These are phyloP conservation scores for Papilio xuthus DNA, from an alignment of 1,140 invertebrate species.

Conservation along the genomic window DNA sequence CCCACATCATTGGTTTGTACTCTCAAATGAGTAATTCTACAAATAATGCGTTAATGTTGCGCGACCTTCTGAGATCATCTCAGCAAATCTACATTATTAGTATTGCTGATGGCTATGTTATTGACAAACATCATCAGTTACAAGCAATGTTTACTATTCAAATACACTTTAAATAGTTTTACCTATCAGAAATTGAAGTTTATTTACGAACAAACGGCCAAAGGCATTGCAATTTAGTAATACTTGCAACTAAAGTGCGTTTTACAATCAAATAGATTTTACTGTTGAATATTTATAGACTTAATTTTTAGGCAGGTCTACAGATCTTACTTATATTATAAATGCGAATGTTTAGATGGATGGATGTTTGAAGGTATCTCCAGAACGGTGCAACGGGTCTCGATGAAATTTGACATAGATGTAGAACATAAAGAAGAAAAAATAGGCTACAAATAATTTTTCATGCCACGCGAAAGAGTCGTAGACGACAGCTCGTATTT, in stretches of 20 bases:
- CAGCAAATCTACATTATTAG: not conserved
- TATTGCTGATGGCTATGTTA: not conserved
- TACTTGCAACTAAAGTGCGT: not conserved
- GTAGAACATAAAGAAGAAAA: too few relatives aligned
- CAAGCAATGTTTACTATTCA: not conserved
- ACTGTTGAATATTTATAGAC: too few relatives aligned
- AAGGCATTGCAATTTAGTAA: not conserved
- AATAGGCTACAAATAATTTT: too few relatives aligned
- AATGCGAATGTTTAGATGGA: too few relatives aligned
- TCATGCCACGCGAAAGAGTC: too few relatives aligned
- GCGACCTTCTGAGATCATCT: not conserved
- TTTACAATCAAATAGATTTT: not conserved
- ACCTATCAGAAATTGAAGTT: not conserved
- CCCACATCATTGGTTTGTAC: too few relatives aligned
- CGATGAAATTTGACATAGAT: too few relatives aligned
- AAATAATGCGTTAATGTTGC: not conserved
- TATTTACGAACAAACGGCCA: not conserved
- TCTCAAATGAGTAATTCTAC: not conserved
- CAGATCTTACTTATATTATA: too few relatives aligned
- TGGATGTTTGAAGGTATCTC: too few relatives aligned
- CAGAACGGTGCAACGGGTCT: too few relatives aligned
- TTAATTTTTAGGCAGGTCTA: too few relatives aligned
- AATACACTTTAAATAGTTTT: not conserved
- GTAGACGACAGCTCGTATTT: too few relatives aligned
- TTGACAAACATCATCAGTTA: slow-evolving; percentile 8